Percentiles rank a stretch among this genome's conserved stretches.
Conservation (phyloP, 1,140 invertebrate species). For the Zaprionus kolodkinae region DNA sequence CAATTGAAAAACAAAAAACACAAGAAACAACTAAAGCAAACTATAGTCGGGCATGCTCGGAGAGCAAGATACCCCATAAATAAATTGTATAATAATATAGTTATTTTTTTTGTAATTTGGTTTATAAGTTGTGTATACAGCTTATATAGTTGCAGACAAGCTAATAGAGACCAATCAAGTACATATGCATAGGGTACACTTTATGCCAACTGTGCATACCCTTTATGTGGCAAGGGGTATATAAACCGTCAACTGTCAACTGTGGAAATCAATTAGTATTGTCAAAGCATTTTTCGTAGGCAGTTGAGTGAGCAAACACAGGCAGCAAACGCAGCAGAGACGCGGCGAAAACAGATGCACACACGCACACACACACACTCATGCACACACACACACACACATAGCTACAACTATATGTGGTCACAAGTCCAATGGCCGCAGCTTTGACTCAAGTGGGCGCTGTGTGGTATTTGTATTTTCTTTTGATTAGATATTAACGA, state of each 20-base stretch:
- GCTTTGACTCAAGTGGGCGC: slow-evolving; percentile 54
- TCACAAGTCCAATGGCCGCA: slow-evolving; percentile 27
- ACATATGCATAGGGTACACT: no score
- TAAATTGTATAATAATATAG: no score
- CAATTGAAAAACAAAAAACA: slow-evolving; percentile 44
- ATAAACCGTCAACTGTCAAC: neutral
- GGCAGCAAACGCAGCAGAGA: neutral
- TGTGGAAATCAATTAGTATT: slow-evolving; percentile 70
- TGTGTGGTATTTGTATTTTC: slow-evolving; percentile 15
- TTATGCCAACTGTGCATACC: no score
- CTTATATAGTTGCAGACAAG: no score
- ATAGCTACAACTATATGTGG: slow-evolving; percentile 2
- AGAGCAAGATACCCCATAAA: neutral
- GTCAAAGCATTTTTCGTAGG: slow-evolving; percentile 49
- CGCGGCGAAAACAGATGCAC: slow-evolving; percentile 16
- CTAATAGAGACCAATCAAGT: no score
- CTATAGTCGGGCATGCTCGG: neutral
- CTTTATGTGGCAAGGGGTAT: neutral
- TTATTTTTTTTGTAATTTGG: no score
- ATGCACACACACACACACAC: neutral
- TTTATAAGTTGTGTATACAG: no score
- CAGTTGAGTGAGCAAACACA: slow-evolving; percentile 35
- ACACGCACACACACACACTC: slow-evolving; percentile 15
- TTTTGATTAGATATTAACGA: slow-evolving; percentile 63
- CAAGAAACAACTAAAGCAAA: slow-evolving; percentile 6